Percentiles rank a stretch among this genome's conserved stretches.
These are phyloP conservation scores for Brachionus asplanchnoidis DNA, from an alignment of 1,140 invertebrate species.

Conservation along the genomic window DNA sequence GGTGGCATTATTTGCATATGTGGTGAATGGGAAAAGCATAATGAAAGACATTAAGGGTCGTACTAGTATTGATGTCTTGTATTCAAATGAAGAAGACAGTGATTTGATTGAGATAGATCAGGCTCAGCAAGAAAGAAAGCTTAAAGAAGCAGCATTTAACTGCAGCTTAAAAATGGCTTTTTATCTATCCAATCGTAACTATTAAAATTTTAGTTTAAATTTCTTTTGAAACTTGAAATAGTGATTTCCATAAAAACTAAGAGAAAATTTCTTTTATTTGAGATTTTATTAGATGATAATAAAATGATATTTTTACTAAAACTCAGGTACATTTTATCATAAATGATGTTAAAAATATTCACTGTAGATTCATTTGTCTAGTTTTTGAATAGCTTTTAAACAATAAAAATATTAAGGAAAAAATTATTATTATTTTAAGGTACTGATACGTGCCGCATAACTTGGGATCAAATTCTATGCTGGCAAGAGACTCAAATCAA, in stretches of 20 bases:
- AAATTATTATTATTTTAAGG: neutral
- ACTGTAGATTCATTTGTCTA: neutral
- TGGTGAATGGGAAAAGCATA: neutral
- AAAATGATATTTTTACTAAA: neutral
- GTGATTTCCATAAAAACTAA: too few relatives aligned
- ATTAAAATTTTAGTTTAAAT: neutral
- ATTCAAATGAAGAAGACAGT: slow-evolving; percentile 27
- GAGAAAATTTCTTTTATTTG: neutral
- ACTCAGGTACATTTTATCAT: neutral
- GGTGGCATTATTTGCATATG: neutral
- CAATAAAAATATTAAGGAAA: neutral
- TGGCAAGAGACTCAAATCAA: slow-evolving; percentile 5
- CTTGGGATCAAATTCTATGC: slow-evolving; percentile 34
- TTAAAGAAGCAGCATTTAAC: neutral
- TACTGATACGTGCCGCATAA: neutral
- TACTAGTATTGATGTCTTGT: neutral
- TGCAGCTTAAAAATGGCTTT: neutral
- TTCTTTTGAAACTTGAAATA: neutral
- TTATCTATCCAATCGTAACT: neutral
- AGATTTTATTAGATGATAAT: neutral
- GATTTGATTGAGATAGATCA: slow-evolving; percentile 11
- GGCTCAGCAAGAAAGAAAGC: neutral
- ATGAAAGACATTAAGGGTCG: neutral
- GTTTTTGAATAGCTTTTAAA: neutral
- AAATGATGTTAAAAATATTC: neutral